phyloP scores from a whole-genome alignment of 2,113 vertebrate species.

The Ammospiza caudacuta region DNA sequence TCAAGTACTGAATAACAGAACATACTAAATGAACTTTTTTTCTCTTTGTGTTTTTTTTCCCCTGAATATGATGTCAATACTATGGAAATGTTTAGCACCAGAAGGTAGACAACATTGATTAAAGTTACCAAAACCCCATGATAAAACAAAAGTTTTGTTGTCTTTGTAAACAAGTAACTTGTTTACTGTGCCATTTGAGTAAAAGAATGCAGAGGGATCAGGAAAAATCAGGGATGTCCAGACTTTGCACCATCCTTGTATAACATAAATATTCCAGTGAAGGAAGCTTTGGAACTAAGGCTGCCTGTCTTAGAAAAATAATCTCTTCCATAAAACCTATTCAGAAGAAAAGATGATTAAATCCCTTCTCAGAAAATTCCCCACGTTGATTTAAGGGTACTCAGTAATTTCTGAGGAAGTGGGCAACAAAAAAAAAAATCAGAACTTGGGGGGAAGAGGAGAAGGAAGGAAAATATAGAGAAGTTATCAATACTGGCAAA shows the following conservation, averaged over 20 bases:
- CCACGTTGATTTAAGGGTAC: not conserved
- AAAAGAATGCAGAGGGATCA: not conserved
- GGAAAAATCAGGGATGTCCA: not conserved
- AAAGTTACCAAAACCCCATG: not conserved
- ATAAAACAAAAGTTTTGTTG: not conserved
- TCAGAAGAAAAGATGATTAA: not conserved
- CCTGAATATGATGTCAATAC: rapidly evolving
- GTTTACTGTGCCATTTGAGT: not conserved
- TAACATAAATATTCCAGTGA: not conserved
- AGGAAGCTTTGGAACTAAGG: not conserved
- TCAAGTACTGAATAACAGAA: not conserved
- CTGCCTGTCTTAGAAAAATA: not conserved
- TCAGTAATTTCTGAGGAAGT: not conserved
- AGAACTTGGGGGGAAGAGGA: not conserved
- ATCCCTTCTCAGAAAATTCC: not conserved
- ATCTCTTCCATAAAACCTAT: not conserved
- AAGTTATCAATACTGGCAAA: not conserved
- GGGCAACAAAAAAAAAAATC: not conserved
- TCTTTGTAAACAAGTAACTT: not conserved
- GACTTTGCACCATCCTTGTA: not conserved
- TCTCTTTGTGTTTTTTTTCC: not conserved
- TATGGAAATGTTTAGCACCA: not conserved
- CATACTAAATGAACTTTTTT: not conserved
- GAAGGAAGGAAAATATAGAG: not conserved
- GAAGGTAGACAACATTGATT: not conserved